These are phyloP conservation scores for Tenthredo mesomela DNA, from an alignment of 2,888 invertebrate genomes.

Conservation along the genomic window DNA sequence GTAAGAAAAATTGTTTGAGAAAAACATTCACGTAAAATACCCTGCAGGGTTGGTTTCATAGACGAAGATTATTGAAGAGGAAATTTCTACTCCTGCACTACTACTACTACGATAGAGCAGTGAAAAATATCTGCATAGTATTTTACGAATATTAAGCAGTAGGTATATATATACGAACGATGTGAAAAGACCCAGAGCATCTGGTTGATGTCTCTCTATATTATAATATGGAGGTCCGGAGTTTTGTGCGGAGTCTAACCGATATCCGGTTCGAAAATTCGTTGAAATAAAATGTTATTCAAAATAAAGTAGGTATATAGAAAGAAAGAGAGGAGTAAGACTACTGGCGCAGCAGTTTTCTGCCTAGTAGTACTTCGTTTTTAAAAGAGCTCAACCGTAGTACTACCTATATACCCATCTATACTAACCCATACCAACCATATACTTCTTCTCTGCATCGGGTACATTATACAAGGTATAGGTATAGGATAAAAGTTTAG, in stretches of 20 bases:
- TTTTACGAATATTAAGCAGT: constrained; percentile 23
- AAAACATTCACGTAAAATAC: background rate
- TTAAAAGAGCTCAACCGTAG: background rate
- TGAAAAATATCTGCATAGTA: background rate
- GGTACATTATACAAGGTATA: background rate
- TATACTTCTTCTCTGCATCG: background rate
- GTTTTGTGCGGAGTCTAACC: background rate
- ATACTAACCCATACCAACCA: background rate
- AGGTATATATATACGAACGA: no score
- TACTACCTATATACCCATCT: background rate
- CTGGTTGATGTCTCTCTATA: background rate
- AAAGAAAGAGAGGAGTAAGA: background rate
- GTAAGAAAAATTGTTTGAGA: background rate
- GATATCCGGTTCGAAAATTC: constrained; percentile 22
- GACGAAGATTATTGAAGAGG: background rate
- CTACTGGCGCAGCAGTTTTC: background rate
- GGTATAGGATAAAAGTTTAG: background rate
- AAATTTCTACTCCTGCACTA: background rate
- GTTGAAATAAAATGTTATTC: background rate
- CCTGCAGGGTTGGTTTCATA: background rate
- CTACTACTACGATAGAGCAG: background rate
- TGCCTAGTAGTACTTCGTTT: constrained; percentile 30
- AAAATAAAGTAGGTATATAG: background rate
- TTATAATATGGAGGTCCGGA: background rate
- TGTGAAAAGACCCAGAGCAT: background rate